Percentiles rank a stretch among this genome's conserved stretches.
These are phyloP conservation scores for Gonatopus flavifemur DNA, from an alignment of 1,140 invertebrate genomes.

Conservation along the genomic window DNA sequence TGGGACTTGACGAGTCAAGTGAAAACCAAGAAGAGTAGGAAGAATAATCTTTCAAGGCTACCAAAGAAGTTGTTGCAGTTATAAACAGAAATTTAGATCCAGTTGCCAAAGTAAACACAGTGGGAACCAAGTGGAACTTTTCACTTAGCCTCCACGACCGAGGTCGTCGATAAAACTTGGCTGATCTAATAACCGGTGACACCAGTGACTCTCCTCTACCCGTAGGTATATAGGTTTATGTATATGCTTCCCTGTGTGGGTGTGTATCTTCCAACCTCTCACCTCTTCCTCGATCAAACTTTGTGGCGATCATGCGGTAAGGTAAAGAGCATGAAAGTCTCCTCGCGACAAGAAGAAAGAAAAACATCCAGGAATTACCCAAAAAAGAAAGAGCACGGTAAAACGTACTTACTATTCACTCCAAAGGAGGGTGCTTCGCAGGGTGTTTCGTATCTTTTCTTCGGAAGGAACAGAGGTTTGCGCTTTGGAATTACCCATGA, in stretches of 20 bases:
- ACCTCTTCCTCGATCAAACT: constrained; percentile 17
- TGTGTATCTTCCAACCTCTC: no score
- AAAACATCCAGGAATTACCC: no score
- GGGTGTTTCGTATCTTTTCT: no score
- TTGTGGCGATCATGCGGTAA: constrained; percentile 24
- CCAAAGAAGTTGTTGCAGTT: constrained; percentile 43
- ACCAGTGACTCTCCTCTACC: constrained; percentile 24
- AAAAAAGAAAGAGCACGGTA: no score
- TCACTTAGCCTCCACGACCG: constrained; percentile 47
- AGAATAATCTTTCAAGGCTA: constrained; percentile 47
- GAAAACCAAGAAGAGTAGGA: constrained; percentile 9
- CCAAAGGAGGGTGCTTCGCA: no score
- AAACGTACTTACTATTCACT: no score
- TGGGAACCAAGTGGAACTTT: constrained; percentile 38
- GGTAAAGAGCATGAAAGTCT: constrained; percentile 6
- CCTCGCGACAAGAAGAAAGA: no score
- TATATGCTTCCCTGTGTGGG: neutral
- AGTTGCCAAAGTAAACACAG: constrained; percentile 50
- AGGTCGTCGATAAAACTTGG: constrained; percentile 43
- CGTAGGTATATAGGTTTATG: no score
- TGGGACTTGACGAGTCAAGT: neutral
- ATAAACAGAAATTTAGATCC: constrained; percentile 53
- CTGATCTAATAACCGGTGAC: constrained; percentile 46
- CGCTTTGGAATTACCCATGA: no score
- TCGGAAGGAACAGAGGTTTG: no score